Base-by-base conservation (phyloP, 2,888 invertebrate species). In the Agonopterix heracliana region DNA sequence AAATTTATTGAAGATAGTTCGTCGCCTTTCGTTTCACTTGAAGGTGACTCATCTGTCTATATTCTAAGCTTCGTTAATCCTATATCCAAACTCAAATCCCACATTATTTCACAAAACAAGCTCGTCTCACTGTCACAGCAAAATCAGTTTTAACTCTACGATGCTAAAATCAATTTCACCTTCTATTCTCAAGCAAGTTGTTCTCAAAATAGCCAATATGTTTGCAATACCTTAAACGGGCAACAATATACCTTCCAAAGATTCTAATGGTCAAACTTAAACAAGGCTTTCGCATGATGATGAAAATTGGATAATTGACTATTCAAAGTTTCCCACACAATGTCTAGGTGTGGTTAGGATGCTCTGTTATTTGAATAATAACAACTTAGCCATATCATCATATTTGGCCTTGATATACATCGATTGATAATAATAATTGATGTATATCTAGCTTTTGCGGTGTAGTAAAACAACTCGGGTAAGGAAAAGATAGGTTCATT, bases 241-340 rank as follows among this genome's bases (percentile, higher is more conserved):
- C 53, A 60, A 63, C 62, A 67, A 63, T 61, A 64, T 60, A 61
- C 63, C 61, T 66, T 65, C 70, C 66, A 66, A 68, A 70, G 58
- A 64, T 68, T 63, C 60, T 61, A 59, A 64, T 66, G 66, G 64
- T 64, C 63, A 67, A 68, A 71, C 68, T 68, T 63, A 14, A 36
- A 63, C 63, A 59, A 61, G 54, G 54, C 54, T 55, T 55, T 56
- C 52, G 54, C 46, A 42, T 48, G 57, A 60, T 61, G 61, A 68
- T 70, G 69, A 68, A 80, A 82, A 80, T 77, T 78, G 77, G 77
- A 81, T 81, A 82, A 82, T 78, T 71, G 74, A 57, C 60, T 54
- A 49, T 41, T 43, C 53, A 56, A 26, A 63, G 54, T 57, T 74
- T 76, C 78, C 70, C 73, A 75, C 74, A 73, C 65, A 59, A 60